Evolutionary conservation across 1,140 invertebrate genomes (phyloP), one percentile per base, ranked within the genome.

Genomic region (Pachypeltis micranthus): DNA sequence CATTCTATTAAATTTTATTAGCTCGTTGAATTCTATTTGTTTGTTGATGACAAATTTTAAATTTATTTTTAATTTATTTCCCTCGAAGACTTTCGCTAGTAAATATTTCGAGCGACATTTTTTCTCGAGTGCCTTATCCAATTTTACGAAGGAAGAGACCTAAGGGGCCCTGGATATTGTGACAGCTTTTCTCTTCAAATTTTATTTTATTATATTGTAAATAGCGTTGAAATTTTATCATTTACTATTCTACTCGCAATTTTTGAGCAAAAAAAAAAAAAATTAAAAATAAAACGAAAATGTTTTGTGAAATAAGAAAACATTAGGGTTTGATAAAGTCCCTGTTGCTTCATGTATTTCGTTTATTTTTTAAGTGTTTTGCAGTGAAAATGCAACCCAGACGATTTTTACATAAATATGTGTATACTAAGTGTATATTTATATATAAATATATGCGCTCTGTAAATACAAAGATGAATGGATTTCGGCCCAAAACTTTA

Each of bases 321-420:
- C 16, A 4, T 56, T 2, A 29, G 29, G n/a, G 24, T 59, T 59
- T 59, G 57, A 31, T 31, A 59, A 31, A 59, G 57, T 59, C 57
- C 57, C 25, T 19, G 26, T 57, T 59, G 57, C 57, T 59, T 59
- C 16, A 59, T 59, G 57, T 59, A 59, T 59, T 59, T 59, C 47
- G 47, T 4, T 16, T 51, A 21, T 16, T 16, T 16, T n/a, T 39
- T 4, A 51, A 10, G 7, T 51, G 12, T 51, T 51, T 10, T 51
- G 47, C 23, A 51, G 23, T 16, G 21, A 51, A 51, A 14, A 51
- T 16, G 16, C 7, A 39, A 39, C 7, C 16, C 7, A 39, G 16
- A 39, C 7, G 7, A 10, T 51, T 51, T 16, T 51, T 51, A 10
- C 12, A 14, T 51, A 51, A 51, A n/a, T n/a, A n/a, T n/a, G n/a